phyloP scores from a whole-genome alignment of 1,140 invertebrate species.

The Drosophila repleta region DNA sequence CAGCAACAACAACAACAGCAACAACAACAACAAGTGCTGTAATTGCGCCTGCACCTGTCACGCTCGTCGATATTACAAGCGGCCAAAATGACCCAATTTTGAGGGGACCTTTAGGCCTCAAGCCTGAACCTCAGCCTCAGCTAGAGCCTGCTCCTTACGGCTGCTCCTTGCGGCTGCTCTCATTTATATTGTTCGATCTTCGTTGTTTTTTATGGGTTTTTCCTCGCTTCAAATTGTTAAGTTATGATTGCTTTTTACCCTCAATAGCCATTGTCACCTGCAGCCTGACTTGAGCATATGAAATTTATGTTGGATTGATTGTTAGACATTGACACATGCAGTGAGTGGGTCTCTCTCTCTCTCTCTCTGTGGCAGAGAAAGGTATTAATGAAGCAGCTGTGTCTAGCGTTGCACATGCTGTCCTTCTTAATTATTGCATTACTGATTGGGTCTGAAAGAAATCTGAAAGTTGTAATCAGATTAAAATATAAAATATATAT shows the following conservation, averaged over 20 bases:
- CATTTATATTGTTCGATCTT: slow-evolving; percentile 16
- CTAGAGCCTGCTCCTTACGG: not conserved
- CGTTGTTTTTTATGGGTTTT: slow-evolving; percentile 29
- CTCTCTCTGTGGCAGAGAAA: not conserved
- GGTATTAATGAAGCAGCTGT: slow-evolving; percentile 37
- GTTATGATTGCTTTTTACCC: slow-evolving; percentile 70
- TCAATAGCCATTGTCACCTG: slow-evolving; percentile 70
- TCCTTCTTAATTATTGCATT: too few relatives aligned
- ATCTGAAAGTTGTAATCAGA: too few relatives aligned
- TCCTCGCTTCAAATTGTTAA: slow-evolving; percentile 51
- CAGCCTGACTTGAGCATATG: slow-evolving; percentile 9
- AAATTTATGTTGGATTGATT: slow-evolving; percentile 50
- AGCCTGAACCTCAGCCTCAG: slow-evolving; percentile 7
- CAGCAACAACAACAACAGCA: slow-evolving; percentile 33
- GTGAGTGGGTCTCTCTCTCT: not conserved
- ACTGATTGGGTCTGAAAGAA: too few relatives aligned
- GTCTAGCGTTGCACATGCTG: too few relatives aligned
- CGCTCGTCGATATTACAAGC: slow-evolving; percentile 72
- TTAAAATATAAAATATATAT: too few relatives aligned
- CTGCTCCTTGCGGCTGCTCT: slow-evolving; percentile 9
- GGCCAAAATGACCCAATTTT: slow-evolving; percentile 76
- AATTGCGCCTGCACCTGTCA: slow-evolving; percentile 75
- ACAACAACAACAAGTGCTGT: slow-evolving; percentile 42
- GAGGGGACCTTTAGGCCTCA: slow-evolving; percentile 22
- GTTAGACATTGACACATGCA: slow-evolving; percentile 45